A percentile compares a stretch with the other conserved stretches of the same genome.
Conservation (phyloP, 2,888 invertebrate genomes). For the Chaitophorus viminalis region DNA sequence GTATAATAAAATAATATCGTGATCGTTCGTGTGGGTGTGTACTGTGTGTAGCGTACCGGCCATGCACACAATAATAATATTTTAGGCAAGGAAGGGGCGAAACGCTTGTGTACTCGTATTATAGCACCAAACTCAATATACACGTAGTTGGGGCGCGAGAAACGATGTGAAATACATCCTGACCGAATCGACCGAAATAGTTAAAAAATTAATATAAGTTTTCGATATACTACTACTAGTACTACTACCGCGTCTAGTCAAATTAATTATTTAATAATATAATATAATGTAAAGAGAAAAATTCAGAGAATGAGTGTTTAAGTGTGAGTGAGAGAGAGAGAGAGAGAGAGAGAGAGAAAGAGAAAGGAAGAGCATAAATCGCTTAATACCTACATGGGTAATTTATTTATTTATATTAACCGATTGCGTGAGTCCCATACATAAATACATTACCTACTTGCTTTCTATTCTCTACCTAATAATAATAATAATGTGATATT, state of each 20-base stretch:
- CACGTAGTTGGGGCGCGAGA: not conserved
- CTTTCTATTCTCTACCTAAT: not conserved
- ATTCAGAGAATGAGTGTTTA: too few relatives aligned
- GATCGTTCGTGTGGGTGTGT: not conserved
- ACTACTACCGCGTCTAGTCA: too few relatives aligned
- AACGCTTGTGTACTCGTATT: not conserved
- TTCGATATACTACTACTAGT: not conserved
- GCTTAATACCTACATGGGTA: not conserved
- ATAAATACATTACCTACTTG: not conserved
- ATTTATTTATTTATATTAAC: too few relatives aligned
- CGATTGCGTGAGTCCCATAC: conserved; percentile 38
- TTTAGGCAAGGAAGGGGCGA: not conserved
- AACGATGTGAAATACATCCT: not conserved
- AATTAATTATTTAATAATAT: too few relatives aligned
- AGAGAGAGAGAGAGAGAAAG: not conserved
- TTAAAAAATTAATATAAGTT: not conserved
- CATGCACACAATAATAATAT: not conserved
- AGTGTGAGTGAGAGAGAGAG: not conserved
- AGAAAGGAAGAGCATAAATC: too few relatives aligned
- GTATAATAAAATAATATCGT: not conserved
- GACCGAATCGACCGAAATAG: too few relatives aligned
- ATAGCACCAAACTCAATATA: not conserved
- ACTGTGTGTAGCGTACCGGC: not conserved
- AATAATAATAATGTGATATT: not conserved
- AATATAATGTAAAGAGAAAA: too few relatives aligned